Evolutionary conservation across 2,797 vertebrate species (phyloP).

Genomic region (Oryzias sinensis): DNA sequence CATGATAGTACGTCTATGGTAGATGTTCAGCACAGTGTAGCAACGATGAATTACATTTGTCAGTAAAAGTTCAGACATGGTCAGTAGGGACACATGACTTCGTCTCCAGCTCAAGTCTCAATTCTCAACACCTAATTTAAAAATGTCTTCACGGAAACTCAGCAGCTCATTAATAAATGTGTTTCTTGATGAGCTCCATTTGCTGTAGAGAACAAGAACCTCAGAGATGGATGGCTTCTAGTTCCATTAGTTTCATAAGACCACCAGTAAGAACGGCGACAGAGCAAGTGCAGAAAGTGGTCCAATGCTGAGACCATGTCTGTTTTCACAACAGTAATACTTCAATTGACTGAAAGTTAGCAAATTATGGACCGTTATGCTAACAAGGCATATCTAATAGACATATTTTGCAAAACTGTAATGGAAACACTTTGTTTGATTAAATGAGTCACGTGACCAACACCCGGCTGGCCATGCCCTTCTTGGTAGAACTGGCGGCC

Average conservation of each 20-base stretch:
- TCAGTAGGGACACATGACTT: slow-evolving; percentile 7
- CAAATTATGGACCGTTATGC: too few species aligned
- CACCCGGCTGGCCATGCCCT: too few species aligned
- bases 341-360: too few species aligned
- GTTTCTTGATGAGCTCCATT: slow-evolving; percentile 41
- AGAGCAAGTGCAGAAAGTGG: slow-evolving; percentile 26
- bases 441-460: too few species aligned
- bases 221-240: slow-evolving; percentile 32
- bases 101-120: slow-evolving; percentile 10
- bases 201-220: slow-evolving; percentile 29
- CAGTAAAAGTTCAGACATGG: neutral
- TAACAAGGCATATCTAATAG: too few species aligned
- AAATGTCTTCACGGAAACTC: slow-evolving; percentile 27
- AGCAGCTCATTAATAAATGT: slow-evolving; percentile 43
- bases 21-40: neutral
- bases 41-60: slow-evolving; percentile 12
- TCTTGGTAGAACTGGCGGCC: too few species aligned
- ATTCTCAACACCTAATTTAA: slow-evolving; percentile 45
- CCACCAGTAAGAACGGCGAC: slow-evolving; percentile 15
- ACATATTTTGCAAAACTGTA: too few species aligned
- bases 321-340: slow-evolving; percentile 3
- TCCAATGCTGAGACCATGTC: slow-evolving; percentile 14
- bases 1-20: neutral
- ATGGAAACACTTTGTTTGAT: too few species aligned
- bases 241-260: slow-evolving; percentile 43